phyloP scores from a whole-genome alignment of 1,140 invertebrate species.

The Liolophura sinensis region DNA sequence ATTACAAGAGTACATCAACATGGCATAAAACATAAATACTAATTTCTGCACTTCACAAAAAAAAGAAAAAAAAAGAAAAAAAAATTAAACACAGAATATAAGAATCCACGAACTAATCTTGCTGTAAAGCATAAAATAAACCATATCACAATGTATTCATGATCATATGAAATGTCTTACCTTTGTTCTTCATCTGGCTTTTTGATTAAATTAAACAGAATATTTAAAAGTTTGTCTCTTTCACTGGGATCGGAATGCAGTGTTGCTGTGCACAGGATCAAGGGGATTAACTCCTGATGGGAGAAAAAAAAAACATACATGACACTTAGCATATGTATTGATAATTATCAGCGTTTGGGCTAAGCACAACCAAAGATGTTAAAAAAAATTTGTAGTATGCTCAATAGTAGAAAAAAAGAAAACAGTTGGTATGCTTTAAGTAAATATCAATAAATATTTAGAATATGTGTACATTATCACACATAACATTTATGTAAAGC shows the following conservation, averaged over 20 bases:
- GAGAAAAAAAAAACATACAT: slow-evolving; percentile 11
- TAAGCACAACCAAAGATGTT: background rate
- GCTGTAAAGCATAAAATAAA: background rate
- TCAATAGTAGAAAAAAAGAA: background rate
- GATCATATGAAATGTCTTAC: slow-evolving; percentile 24
- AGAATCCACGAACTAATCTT: background rate
- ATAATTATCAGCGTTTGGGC: background rate
- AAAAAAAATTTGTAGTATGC: background rate
- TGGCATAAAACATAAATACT: no score
- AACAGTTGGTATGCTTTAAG: background rate
- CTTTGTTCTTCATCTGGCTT: slow-evolving; percentile 72
- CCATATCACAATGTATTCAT: background rate
- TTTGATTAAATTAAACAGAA: slow-evolving; percentile 78
- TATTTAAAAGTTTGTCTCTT: slow-evolving; percentile 71
- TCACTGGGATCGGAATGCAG: slow-evolving; percentile 66
- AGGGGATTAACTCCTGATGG: slow-evolving; percentile 70
- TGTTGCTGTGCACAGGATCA: slow-evolving; percentile 70
- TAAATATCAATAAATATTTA: background rate
- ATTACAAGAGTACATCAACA: no score
- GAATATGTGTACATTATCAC: background rate
- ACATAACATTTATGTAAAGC: no score
- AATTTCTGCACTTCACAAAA: no score
- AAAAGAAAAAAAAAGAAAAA: no score
- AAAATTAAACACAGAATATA: no score
- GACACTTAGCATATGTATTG: no score